Evolutionary conservation across 2,888 invertebrate genomes (phyloP), one percentile per base, ranked within the genome.

Genomic region (Onchidella celtica): DNA sequence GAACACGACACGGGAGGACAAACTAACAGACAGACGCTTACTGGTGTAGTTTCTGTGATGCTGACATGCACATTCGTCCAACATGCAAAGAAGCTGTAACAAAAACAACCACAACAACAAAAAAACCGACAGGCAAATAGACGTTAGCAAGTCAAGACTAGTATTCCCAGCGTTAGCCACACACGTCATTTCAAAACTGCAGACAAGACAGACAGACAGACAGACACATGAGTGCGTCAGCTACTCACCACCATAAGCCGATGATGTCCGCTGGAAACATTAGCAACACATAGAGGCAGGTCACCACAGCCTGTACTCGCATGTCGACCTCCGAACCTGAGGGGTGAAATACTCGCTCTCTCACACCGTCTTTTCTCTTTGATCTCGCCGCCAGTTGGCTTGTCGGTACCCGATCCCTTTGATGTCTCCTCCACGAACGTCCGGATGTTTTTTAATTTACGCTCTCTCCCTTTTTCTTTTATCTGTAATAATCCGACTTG

Each of bases 231-330:
- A 17, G 21, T n/a, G 34, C 14, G 34, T 57, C 9, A 32, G 47
- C 47, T 17, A 96, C 97, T 96, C 95, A 97, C 97, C 97, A 97
- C 95, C 96, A 96, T 93, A 96, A 96, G 94, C 96, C 96, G 76
- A 91, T 90, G 57, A 91, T 92, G 94, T 96, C 96, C 95, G 96
- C 96, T 95, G 97, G 97, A 95, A 96, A 96, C 95, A 97, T 96
- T 94, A 97, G 95, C 95, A 96, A 95, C 94, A 97, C 95, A 94
- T 96, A 96, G 94, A 96, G 95, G 94, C 96, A 96, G 95, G 96
- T 95, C 94, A 96, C 95, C 94, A 96, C 95, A 94, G 96, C 95
- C 95, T 96, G 96, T 95, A 96, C 84, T 82, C 85, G 88, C 90
- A 91, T 91, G 85, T 75, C 89, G 82, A 82, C 59, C 47, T 24